Conservation (phyloP, 2,113 vertebrate genomes). For the Mesocricetus auratus region DNA sequence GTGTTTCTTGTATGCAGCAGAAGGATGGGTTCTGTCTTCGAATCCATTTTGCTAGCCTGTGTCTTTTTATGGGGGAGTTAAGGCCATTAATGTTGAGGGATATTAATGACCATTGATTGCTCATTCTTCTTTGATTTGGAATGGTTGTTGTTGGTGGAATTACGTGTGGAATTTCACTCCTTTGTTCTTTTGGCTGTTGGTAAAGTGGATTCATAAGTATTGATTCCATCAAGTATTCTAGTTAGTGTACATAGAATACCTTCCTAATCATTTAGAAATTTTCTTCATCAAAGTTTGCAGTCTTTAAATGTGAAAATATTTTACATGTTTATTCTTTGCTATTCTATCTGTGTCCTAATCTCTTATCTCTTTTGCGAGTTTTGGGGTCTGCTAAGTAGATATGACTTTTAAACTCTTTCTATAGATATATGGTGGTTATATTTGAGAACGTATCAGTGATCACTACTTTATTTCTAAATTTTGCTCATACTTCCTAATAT, state of each 20-base stretch:
- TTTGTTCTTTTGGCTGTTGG: too few species aligned
- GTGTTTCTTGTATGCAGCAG: too few species aligned
- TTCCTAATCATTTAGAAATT: conserved; percentile 45
- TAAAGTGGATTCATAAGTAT: too few species aligned
- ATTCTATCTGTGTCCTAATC: background rate
- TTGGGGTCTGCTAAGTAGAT: background rate
- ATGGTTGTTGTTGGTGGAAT: too few species aligned
- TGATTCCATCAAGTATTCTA: too few species aligned
- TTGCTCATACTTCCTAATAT: background rate
- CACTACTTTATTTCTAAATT: conserved; percentile 13
- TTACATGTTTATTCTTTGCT: background rate
- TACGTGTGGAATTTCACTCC: too few species aligned
- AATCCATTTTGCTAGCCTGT: too few species aligned
- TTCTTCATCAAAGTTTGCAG: background rate
- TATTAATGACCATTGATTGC: too few species aligned
- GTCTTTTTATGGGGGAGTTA: too few species aligned
- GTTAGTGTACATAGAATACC: background rate
- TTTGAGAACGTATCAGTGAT: background rate
- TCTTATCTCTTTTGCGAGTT: background rate
- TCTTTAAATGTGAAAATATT: background rate
- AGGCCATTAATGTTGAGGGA: too few species aligned
- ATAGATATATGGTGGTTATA: conserved; percentile 1
- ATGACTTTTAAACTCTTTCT: background rate
- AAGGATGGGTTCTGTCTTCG: too few species aligned
- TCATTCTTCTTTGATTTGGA: too few species aligned